phyloP scores from a whole-genome alignment of 1,140 invertebrate genomes.

The Homarus americanus region DNA sequence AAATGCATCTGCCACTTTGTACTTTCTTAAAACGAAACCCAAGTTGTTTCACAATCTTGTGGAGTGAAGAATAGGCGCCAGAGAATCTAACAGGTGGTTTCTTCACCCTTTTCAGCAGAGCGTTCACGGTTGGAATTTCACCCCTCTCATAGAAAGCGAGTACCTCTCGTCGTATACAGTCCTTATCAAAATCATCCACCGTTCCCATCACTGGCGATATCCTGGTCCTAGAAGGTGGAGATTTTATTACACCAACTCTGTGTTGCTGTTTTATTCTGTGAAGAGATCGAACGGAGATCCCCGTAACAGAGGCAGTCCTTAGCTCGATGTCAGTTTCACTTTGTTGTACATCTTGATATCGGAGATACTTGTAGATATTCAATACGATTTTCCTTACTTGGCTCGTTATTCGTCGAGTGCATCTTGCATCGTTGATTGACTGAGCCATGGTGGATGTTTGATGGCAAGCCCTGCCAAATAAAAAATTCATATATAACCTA shows the following conservation, averaged over 20 bases:
- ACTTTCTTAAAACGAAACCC: conserved; percentile 24
- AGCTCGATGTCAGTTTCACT: conserved; percentile 37
- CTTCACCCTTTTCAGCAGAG: conserved; percentile 17
- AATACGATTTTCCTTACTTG: conserved; percentile 41
- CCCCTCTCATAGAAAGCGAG: conserved; percentile 46
- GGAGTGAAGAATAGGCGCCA: background rate
- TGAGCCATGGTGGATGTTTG: too few species aligned
- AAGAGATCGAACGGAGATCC: conserved; percentile 24
- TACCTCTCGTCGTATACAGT: conserved; percentile 4
- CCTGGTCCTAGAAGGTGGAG: too few species aligned
- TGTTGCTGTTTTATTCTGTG: conserved; percentile 44
- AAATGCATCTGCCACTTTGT: background rate
- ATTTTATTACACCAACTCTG: background rate
- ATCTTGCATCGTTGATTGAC: background rate
- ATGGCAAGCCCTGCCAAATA: conserved; percentile 13
- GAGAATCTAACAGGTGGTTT: conserved; percentile 5
- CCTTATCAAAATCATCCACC: conserved; percentile 21
- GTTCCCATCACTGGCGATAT: too few species aligned
- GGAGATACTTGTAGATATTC: conserved; percentile 39
- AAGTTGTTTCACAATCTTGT: conserved; percentile 30
- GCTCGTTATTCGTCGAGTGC: conserved; percentile 33
- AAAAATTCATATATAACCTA: background rate
- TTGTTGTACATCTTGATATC: conserved; percentile 22
- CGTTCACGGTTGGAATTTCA: conserved; percentile 14
- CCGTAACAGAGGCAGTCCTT: conserved; percentile 5